These are phyloP conservation scores for Neria commutata DNA, from an alignment of 2,888 invertebrate genomes.

Conservation along the genomic window DNA sequence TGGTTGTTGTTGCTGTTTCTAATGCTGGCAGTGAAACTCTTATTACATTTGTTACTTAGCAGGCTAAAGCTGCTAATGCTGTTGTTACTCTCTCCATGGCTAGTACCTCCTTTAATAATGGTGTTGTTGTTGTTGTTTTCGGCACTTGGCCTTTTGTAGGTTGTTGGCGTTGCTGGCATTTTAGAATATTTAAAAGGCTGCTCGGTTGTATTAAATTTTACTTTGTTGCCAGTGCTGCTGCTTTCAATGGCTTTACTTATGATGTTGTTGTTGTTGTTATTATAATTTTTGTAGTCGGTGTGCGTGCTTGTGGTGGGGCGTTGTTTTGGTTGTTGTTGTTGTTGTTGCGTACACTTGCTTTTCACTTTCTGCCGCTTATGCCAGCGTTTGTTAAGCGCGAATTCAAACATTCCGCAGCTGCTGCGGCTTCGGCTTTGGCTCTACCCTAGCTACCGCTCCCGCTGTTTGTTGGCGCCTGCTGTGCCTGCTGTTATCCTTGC, in stretches of 20 bases:
- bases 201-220: slow-evolving; percentile 10
- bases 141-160: background rate
- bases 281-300: background rate
- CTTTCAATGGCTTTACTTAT: too few relatives aligned
- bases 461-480: background rate
- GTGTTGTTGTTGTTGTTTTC: background rate
- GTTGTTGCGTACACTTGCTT: background rate
- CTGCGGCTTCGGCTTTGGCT: too few relatives aligned
- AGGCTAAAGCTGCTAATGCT: slow-evolving; percentile 17
- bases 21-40: background rate
- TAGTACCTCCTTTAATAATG: background rate
- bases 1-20: background rate
- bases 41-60: background rate
- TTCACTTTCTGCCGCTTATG: background rate
- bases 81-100: background rate
- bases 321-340: background rate
- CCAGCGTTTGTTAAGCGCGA: background rate
- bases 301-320: background rate
- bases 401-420: background rate
- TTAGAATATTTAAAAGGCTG: slow-evolving; percentile 16
- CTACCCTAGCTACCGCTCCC: too few relatives aligned
- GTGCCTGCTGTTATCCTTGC: background rate
- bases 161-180: slow-evolving; percentile 6
- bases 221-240: too few relatives aligned
- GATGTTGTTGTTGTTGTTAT: slow-evolving; percentile 5